phyloP scores from a whole-genome alignment of 2,888 invertebrate species.

The Xestia xanthographa region DNA sequence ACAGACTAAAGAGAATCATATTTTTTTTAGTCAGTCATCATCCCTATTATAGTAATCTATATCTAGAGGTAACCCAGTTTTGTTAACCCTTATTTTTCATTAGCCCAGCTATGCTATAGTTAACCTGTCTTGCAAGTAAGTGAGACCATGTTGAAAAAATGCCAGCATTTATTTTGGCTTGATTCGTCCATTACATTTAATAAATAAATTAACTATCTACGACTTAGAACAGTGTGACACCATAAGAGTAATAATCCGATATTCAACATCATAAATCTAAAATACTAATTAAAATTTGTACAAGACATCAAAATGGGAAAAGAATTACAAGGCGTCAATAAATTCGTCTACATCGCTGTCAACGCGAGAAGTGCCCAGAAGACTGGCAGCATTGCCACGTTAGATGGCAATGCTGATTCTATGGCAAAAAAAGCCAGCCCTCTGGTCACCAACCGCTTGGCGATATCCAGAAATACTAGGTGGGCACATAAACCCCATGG shows the following conservation, averaged over 20 bases:
- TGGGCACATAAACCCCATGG: neutral
- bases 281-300: neutral
- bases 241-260: neutral
- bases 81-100: neutral
- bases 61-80: neutral
- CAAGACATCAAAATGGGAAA: neutral
- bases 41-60: neutral
- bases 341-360: neutral
- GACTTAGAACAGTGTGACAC: constrained; percentile 18
- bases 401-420: neutral
- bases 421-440: neutral
- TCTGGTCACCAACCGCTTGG: neutral
- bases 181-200: neutral
- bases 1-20: too few species aligned
- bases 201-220: constrained; percentile 43
- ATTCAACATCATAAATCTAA: neutral
- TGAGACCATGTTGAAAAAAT: neutral
- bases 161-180: constrained; percentile 16
- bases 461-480: neutral
- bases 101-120: neutral
- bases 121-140: neutral
- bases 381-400: neutral
- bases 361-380: neutral
- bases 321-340: neutral
- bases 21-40: too few species aligned